Base-by-base conservation (phyloP, 1,140 invertebrate genomes). In the Chironomus striatipennis region DNA sequence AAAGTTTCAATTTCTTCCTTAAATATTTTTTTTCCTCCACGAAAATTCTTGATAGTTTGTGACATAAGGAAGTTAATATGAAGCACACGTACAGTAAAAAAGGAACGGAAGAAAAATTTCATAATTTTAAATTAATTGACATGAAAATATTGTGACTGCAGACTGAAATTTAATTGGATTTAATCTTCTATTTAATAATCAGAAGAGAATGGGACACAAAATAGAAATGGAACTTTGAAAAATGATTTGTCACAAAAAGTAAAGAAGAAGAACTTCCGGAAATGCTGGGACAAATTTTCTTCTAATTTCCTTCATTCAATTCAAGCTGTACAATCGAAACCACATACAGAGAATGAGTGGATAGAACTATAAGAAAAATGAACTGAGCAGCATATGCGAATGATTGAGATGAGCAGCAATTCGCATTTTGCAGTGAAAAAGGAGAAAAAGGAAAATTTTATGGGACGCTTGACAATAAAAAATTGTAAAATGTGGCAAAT, bases 401-500 rank as follows among this genome's bases (percentile, higher is more conserved):
- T 72, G 18, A 72, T 20, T 21, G 10, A 24, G 34, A n/a, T 73
- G 70, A 24, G 70, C 21, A 72, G 7, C 6, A 72, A 18, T 12
- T 17, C 24, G 12, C 24, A 57, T 15, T n/a, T 1, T 57, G 47
- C 47, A n/a, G 47, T 57, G 47, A n/a, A 15, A 57, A 15, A 57
- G 15, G 9, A 47, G 43, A 47, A 47, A 43, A 47, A 15, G 43
- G 43, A 47, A 8, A 12, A 15, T 15, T 12, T 12, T 4, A 47
- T 47, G 47, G 12, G 1, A 57, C 47, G 47, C 5, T 34, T 34
- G 24, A 34, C 24, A 34, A 34, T 34, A 34, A 34, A 34, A 57
- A 15, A 5, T 57, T 57, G 12, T 75, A 47, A 74, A 57, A 75
- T 73, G 74, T 42, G 73, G 24, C 24, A 34, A 34, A 34, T 34